Conservation (phyloP, 2,888 invertebrate genomes). For the Drosophila infuscata region DNA sequence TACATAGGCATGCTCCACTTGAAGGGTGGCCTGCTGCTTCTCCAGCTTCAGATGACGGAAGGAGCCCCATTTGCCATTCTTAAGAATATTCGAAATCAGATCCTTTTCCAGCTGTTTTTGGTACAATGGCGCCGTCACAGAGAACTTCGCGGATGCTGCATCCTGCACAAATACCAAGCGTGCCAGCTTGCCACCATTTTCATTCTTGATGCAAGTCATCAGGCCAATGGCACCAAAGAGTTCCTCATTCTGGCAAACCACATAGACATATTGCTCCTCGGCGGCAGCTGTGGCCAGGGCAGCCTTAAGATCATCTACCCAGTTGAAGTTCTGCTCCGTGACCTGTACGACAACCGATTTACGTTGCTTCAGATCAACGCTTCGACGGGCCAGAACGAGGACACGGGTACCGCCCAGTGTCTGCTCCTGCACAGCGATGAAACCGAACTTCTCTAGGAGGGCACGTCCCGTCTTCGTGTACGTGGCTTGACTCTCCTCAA, state of each 20-base stretch:
- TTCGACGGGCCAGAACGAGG: slow-evolving; percentile 88
- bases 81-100: slow-evolving; percentile 93
- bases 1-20: slow-evolving; percentile 97
- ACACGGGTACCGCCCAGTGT: slow-evolving; percentile 88
- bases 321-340: slow-evolving; percentile 89
- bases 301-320: slow-evolving; percentile 93
- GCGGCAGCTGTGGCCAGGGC: slow-evolving; percentile 89
- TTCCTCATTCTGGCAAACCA: slow-evolving; percentile 90
- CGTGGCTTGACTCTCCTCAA: slow-evolving; percentile 88
- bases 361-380: slow-evolving; percentile 69
- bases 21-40: slow-evolving; percentile 84
- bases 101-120: slow-evolving; percentile 89
- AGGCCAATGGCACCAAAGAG: slow-evolving; percentile 93
- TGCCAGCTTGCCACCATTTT: slow-evolving; percentile 92
- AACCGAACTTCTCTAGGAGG: slow-evolving; percentile 84
- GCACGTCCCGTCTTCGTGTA: slow-evolving; percentile 85
- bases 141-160: slow-evolving; percentile 87
- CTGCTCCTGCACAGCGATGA: slow-evolving; percentile 88
- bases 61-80: slow-evolving; percentile 93
- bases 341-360: slow-evolving; percentile 88
- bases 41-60: slow-evolving; percentile 92
- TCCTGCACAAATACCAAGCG: slow-evolving; percentile 91
- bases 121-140: slow-evolving; percentile 87
- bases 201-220: slow-evolving; percentile 94
- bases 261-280: slow-evolving; percentile 87